Evolutionary conservation across 2,888 invertebrate genomes (phyloP).

Genomic region (Julus scanicus): DNA sequence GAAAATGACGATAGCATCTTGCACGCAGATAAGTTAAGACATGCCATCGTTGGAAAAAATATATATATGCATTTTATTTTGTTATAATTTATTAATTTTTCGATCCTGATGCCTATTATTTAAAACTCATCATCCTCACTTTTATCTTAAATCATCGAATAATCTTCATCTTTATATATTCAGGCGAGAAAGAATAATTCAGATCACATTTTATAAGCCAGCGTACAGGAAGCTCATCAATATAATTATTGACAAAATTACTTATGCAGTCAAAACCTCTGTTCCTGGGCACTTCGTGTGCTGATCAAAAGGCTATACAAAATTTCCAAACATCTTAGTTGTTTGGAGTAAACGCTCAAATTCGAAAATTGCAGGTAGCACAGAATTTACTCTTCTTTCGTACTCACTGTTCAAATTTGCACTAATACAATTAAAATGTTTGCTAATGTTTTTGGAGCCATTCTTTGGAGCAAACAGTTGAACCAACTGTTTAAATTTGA

Average conservation of each 20-base stretch:
- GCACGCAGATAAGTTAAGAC: background rate
- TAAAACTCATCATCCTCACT: background rate
- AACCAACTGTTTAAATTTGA: too few relatives aligned
- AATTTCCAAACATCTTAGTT: background rate
- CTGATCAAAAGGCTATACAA: background rate
- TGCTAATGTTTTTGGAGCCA: too few relatives aligned
- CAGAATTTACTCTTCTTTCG: too few relatives aligned
- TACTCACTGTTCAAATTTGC: too few relatives aligned
- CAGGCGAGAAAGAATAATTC: conserved; percentile 33
- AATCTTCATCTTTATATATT: conserved; percentile 23
- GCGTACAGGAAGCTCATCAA: background rate
- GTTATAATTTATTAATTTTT: conserved; percentile 31
- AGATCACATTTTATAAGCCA: conserved; percentile 26
- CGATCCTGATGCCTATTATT: conserved; percentile 33
- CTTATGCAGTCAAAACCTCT: conserved; percentile 26
- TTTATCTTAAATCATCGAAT: conserved; percentile 28
- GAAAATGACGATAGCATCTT: conserved; percentile 15
- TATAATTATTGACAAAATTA: conserved; percentile 33
- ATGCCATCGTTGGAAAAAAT: background rate
- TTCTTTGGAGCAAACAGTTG: too few relatives aligned
- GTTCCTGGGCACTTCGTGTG: background rate
- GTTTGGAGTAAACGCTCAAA: too few relatives aligned
- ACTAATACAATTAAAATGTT: too few relatives aligned
- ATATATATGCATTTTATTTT: background rate
- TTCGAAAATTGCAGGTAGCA: too few relatives aligned